Conservation (phyloP, 2,888 invertebrate genomes). For the Cantharis rustica region DNA sequence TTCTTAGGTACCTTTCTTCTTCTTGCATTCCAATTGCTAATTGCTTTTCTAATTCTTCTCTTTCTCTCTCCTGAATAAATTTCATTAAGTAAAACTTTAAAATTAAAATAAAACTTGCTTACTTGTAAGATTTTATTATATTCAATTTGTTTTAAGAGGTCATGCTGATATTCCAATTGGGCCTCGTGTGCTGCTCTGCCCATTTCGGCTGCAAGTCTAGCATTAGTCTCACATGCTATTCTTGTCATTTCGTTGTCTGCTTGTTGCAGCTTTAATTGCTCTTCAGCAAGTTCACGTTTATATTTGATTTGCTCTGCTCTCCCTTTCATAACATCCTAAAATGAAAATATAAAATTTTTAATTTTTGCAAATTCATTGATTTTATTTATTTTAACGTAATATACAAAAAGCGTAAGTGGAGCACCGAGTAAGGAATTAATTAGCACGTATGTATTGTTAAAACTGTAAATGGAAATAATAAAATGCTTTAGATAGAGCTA, state of each 20-base stretch:
- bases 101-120: conserved; percentile 19
- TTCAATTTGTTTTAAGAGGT: conserved; percentile 53
- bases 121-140: conserved; percentile 50
- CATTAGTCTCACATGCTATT: conserved; percentile 47
- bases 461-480: neutral
- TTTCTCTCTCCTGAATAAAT: conserved; percentile 45
- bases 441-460: neutral
- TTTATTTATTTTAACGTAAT: neutral
- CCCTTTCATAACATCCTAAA: conserved; percentile 48
- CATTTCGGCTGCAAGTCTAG: conserved; percentile 47
- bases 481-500: neutral
- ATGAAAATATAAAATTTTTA: neutral
- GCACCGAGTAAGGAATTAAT: neutral
- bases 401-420: neutral
- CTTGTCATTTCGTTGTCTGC: conserved; percentile 49
- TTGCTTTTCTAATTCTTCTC: conserved; percentile 47
- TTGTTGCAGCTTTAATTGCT: conserved; percentile 43
- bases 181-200: conserved; percentile 43
- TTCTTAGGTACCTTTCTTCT: conserved; percentile 47
- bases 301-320: conserved; percentile 48
- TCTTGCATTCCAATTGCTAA: conserved; percentile 45
- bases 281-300: conserved; percentile 46
- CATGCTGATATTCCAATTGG: conserved; percentile 47
- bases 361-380: neutral
- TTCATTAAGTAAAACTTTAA: neutral